phyloP scores from a whole-genome alignment of 2,113 vertebrate genomes.

The Cromileptes altivelis region DNA sequence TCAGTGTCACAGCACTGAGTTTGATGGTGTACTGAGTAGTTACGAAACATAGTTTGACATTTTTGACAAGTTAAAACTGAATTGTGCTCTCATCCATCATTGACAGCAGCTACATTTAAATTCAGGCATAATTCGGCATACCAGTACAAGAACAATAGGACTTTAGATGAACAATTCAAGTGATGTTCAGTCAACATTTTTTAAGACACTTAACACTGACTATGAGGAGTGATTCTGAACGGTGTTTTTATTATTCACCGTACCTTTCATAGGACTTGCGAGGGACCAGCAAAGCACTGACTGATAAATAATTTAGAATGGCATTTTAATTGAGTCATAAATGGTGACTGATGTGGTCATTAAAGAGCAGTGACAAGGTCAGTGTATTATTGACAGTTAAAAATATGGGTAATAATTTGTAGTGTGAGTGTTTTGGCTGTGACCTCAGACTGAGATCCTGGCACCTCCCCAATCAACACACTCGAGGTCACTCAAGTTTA shows the following conservation, averaged over 20 bases:
- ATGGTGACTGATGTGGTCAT: slow-evolving; percentile 64
- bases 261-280: slow-evolving; percentile 9
- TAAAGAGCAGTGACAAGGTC: slow-evolving; percentile 60
- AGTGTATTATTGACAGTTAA: slow-evolving; percentile 53
- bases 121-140: not conserved
- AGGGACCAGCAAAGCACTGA: slow-evolving; percentile 24
- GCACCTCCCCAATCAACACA: slow-evolving; percentile 26
- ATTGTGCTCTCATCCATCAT: not conserved
- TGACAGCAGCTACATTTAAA: not conserved
- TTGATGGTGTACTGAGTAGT: not conserved
- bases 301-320: slow-evolving; percentile 56
- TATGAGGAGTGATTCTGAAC: not conserved
- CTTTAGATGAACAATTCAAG: not conserved
- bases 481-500: slow-evolving; percentile 1
- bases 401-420: slow-evolving; percentile 63
- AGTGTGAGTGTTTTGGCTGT: slow-evolving; percentile 39
- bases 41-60: not conserved
- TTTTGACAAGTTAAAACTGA: not conserved
- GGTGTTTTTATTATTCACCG: not conserved
- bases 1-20: not conserved
- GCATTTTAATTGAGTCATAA: slow-evolving; percentile 68
- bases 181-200: not conserved
- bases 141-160: not conserved
- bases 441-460: slow-evolving; percentile 51
- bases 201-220: not conserved